Conservation (phyloP, 2,113 vertebrate species). For the Myotis brandtii region DNA sequence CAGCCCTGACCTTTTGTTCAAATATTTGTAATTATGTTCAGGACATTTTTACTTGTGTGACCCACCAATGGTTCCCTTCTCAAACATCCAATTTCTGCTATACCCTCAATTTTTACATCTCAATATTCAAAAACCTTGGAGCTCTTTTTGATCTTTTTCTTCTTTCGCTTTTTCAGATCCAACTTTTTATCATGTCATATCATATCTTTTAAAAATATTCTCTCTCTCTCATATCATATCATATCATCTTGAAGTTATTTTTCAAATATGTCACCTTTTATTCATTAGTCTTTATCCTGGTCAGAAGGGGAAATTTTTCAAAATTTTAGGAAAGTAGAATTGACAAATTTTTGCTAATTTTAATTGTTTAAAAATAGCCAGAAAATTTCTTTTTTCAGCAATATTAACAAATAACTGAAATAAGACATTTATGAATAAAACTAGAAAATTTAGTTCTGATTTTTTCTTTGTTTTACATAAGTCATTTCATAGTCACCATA, state of each 20-base stretch:
- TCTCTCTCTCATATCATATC: not conserved
- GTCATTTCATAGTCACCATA: not conserved
- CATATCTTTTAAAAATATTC: constrained; percentile 2
- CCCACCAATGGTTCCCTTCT: not conserved
- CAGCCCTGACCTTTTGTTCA: not conserved
- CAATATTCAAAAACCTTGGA: not conserved
- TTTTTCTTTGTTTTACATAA: constrained; percentile 26
- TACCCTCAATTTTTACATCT: constrained; percentile 18
- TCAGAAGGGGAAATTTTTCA: constrained; percentile 10
- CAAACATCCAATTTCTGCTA: not conserved
- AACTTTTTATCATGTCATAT: not conserved
- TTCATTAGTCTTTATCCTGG: not conserved
- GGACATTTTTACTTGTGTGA: not conserved
- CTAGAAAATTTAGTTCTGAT: constrained; percentile 39
- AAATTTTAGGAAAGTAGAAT: constrained; percentile 41
- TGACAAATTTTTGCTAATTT: constrained; percentile 37
- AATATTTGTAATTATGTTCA: not conserved
- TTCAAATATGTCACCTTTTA: not conserved
- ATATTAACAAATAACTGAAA: not conserved
- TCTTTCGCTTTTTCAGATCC: constrained; percentile 27
- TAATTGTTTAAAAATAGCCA: constrained; percentile 18
- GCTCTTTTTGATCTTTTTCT: not conserved
- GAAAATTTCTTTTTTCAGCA: constrained; percentile 4
- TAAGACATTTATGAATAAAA: constrained; percentile 21
- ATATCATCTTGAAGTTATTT: constrained; percentile 58